A percentile compares a stretch with the other conserved stretches of the same genome.
Evolutionary conservation across 2,797 vertebrate species (phyloP).

Genomic region (Antennarius maculatus): DNA sequence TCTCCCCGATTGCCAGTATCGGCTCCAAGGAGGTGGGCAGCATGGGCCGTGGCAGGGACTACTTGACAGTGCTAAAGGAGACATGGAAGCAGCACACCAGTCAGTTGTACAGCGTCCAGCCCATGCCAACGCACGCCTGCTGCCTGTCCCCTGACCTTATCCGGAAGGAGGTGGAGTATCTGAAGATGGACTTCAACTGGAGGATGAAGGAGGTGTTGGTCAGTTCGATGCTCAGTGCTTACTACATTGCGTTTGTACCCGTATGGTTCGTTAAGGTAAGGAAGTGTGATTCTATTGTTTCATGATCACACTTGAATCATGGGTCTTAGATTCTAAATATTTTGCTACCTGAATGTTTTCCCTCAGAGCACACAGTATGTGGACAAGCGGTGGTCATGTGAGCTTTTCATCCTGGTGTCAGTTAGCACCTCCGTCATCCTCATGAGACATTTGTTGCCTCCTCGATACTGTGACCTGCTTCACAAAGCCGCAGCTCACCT

Average conservation of each 20-base stretch:
- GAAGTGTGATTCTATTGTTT: not conserved
- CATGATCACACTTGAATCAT: not conserved
- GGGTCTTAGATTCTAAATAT: not conserved
- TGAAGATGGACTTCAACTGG: constrained; percentile 99
- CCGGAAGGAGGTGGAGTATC: constrained; percentile 95
- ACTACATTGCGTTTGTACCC: constrained; percentile 97
- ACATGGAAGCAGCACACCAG: constrained; percentile 97
- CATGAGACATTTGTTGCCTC: constrained; percentile 93
- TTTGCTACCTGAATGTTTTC: not conserved
- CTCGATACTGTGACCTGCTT: constrained; percentile 95
- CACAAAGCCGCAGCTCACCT: constrained; percentile 97
- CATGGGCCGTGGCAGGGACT: constrained; percentile 85
- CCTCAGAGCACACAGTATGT: constrained; percentile 96
- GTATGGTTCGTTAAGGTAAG: constrained; percentile 99
- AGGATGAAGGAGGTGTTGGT: constrained; percentile 98
- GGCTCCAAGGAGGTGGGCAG: constrained; percentile 88
- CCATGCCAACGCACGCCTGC: constrained; percentile 97
- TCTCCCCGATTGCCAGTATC: constrained; percentile 88
- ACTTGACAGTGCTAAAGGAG: constrained; percentile 92
- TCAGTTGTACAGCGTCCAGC: constrained; percentile 89
- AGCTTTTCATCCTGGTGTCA: constrained; percentile 97
- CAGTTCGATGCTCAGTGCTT: constrained; percentile 98
- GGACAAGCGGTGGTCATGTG: constrained; percentile 98
- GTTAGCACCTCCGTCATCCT: constrained; percentile 96
- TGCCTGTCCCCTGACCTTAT: constrained; percentile 97